A percentile compares a stretch with the other conserved stretches of the same genome.
These are phyloP conservation scores for Heteropelma amictum DNA, from an alignment of 2,888 invertebrate genomes.

Conservation along the genomic window DNA sequence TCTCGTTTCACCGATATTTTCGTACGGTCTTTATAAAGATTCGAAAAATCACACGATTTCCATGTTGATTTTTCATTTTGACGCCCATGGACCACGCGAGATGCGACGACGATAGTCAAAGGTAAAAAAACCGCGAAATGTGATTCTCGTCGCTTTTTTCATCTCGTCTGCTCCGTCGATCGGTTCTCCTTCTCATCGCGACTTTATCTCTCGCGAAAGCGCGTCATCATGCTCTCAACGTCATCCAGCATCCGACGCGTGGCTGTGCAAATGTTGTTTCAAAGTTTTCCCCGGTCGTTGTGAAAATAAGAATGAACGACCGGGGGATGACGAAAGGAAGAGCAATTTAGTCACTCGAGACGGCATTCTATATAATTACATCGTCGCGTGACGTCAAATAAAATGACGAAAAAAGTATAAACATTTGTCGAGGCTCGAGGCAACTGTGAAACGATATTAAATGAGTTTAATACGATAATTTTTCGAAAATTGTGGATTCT, in stretches of 20 bases:
- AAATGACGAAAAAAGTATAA: neutral
- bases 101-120: conserved; percentile 46
- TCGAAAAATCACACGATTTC: conserved; percentile 22
- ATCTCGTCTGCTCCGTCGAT: neutral
- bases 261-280: conserved; percentile 49
- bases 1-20: conserved; percentile 36
- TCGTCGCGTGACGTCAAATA: neutral
- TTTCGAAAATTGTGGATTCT: no score
- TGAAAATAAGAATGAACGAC: neutral
- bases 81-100: conserved; percentile 50
- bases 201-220: neutral
- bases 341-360: conserved; percentile 8
- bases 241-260: conserved; percentile 33
- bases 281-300: conserved; percentile 34
- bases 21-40: conserved; percentile 1
- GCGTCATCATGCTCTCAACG: conserved; percentile 14
- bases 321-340: neutral
- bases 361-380: conserved; percentile 7
- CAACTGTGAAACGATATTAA: no score
- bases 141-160: conserved; percentile 30
- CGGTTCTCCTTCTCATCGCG: neutral
- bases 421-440: neutral
- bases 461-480: no score
- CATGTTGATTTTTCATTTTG: no score
- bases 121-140: conserved; percentile 51